phyloP scores from a whole-genome alignment of 2,888 invertebrate genomes.

The Agrochola lota region DNA sequence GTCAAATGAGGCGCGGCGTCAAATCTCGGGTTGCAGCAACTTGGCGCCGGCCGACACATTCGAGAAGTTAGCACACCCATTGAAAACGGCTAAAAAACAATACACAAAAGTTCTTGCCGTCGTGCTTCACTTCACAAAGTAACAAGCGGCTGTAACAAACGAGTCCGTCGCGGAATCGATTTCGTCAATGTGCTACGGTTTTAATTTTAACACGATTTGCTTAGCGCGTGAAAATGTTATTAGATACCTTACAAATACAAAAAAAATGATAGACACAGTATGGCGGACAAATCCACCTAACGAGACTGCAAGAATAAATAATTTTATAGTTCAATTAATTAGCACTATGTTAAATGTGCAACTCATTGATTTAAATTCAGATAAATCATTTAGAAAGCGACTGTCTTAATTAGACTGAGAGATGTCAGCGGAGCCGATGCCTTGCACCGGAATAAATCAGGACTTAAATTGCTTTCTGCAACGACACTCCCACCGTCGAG shows the following conservation, averaged over 20 bases:
- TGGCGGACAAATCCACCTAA: not conserved
- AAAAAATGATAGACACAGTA: not conserved
- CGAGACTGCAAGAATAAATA: slow-evolving; percentile 38
- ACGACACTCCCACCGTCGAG: slow-evolving; percentile 87
- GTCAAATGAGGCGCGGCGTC: slow-evolving; percentile 88
- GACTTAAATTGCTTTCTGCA: slow-evolving; percentile 88
- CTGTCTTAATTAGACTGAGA: slow-evolving; percentile 86
- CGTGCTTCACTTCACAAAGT: slow-evolving; percentile 83
- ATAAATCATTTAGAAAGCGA: slow-evolving; percentile 84
- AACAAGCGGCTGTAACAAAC: slow-evolving; percentile 84
- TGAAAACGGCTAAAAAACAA: slow-evolving; percentile 78
- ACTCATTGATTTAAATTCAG: slow-evolving; percentile 72
- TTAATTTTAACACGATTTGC: slow-evolving; percentile 40
- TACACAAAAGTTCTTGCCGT: slow-evolving; percentile 78
- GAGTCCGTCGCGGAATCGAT: slow-evolving; percentile 73
- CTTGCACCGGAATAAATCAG: slow-evolving; percentile 86
- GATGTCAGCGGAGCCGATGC: slow-evolving; percentile 84
- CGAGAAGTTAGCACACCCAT: slow-evolving; percentile 85
- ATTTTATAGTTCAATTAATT: slow-evolving; percentile 68
- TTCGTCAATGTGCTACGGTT: slow-evolving; percentile 58
- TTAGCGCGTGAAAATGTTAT: slow-evolving; percentile 19
- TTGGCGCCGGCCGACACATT: slow-evolving; percentile 86
- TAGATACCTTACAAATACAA: not conserved
- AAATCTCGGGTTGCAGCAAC: slow-evolving; percentile 87
- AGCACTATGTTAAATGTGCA: slow-evolving; percentile 57